Conservation (phyloP, 2,113 vertebrate genomes). For the Pituophis catenifer region DNA sequence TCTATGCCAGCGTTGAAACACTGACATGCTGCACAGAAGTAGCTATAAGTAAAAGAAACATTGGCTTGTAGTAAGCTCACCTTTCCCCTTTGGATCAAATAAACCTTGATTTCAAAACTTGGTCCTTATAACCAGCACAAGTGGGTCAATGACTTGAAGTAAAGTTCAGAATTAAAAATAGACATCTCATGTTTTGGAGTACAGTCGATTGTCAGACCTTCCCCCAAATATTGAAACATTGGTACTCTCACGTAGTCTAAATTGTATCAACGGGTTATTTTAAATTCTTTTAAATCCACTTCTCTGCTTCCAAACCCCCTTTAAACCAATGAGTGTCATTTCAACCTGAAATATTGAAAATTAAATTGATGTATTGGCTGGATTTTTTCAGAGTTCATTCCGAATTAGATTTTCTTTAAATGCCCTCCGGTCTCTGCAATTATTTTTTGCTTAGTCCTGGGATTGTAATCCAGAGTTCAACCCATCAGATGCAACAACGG, state of each 20-base stretch:
- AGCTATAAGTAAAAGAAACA: neutral
- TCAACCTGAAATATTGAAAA: neutral
- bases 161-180: neutral
- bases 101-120: neutral
- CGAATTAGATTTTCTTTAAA: too few relatives aligned
- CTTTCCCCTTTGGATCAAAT: neutral
- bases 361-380: neutral
- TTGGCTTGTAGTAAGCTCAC: neutral
- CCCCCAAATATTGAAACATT: neutral
- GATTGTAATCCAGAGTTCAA: neutral
- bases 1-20: too few relatives aligned
- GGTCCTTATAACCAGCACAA: neutral
- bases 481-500: neutral
- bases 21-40: neutral
- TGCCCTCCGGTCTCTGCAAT: too few relatives aligned
- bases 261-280: neutral
- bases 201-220: neutral
- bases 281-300: neutral
- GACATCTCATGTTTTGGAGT: neutral
- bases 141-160: neutral
- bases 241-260: neutral
- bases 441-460: neutral
- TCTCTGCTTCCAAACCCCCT: neutral
- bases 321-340: neutral
- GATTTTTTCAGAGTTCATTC: neutral